Conservation (phyloP, 2,113 vertebrate genomes). For the Poecile atricapillus region DNA sequence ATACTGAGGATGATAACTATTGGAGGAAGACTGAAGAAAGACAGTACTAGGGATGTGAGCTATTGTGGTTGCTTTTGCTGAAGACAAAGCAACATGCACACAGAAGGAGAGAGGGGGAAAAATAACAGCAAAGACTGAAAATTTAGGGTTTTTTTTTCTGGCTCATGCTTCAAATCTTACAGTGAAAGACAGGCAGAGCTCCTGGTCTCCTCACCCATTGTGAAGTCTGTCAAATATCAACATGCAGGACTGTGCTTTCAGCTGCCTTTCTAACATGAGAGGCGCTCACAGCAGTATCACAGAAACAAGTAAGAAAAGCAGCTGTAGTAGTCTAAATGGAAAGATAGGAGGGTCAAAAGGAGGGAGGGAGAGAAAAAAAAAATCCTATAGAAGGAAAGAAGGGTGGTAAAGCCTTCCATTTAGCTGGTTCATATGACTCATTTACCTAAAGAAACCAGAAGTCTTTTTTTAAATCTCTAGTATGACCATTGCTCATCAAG, state of each 20-base stretch:
- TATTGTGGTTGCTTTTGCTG: not conserved
- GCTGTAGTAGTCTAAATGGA: not conserved
- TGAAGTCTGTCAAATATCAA: not conserved
- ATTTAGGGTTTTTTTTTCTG: not conserved
- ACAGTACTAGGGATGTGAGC: not conserved
- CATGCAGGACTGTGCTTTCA: not conserved
- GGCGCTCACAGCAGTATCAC: not conserved
- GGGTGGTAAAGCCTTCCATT: not conserved
- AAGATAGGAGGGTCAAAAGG: not conserved
- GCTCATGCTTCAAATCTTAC: not conserved
- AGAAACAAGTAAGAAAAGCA: not conserved
- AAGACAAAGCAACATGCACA: not conserved
- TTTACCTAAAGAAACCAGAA: not conserved
- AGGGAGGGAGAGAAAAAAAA: not conserved
- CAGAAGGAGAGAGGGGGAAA: not conserved
- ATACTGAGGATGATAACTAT: not conserved
- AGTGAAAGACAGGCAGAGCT: not conserved
- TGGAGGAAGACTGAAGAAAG: not conserved
- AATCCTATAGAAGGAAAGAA: not conserved
- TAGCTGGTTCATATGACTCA: not conserved
- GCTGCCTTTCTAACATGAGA: not conserved
- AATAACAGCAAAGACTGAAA: not conserved
- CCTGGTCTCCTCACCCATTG: not conserved
- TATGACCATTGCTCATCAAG: not conserved
- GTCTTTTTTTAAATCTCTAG: not conserved